phyloP scores from a whole-genome alignment of 2,113 vertebrate species.

The Apodemus speciosus region DNA sequence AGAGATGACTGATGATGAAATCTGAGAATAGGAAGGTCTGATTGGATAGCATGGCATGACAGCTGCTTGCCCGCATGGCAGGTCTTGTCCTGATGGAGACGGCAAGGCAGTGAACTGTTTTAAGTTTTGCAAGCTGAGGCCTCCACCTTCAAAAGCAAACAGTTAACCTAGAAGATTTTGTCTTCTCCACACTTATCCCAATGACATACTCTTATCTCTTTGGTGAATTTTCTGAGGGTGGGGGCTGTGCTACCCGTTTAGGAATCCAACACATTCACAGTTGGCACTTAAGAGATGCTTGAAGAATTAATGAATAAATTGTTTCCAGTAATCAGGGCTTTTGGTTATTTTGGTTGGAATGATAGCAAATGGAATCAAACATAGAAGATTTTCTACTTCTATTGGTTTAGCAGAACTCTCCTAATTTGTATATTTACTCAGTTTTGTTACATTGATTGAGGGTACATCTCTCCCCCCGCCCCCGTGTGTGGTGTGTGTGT shows the following conservation, averaged over 20 bases:
- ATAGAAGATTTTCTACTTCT: conserved; percentile 9
- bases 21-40: not conserved
- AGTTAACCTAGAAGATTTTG: conserved; percentile 44
- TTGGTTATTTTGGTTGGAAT: conserved; percentile 44
- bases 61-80: not conserved
- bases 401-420: not conserved
- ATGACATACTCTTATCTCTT: not conserved
- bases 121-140: not conserved
- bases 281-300: not conserved
- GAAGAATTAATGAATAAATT: not conserved
- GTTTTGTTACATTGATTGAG: not conserved
- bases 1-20: not conserved
- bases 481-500: no score
- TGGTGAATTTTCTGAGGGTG: not conserved
- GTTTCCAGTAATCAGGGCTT: not conserved
- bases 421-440: not conserved
- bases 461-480: not conserved
- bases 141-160: not conserved
- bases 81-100: not conserved
- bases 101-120: conserved; percentile 5
- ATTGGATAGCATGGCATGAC: not conserved
- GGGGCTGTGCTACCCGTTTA: not conserved
- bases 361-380: not conserved
- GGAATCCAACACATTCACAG: not conserved
- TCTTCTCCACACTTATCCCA: not conserved